Percentiles rank a stretch among this genome's conserved stretches.
phyloP scores from a whole-genome alignment of 1,140 invertebrate genomes.

The Orchesella cincta region DNA sequence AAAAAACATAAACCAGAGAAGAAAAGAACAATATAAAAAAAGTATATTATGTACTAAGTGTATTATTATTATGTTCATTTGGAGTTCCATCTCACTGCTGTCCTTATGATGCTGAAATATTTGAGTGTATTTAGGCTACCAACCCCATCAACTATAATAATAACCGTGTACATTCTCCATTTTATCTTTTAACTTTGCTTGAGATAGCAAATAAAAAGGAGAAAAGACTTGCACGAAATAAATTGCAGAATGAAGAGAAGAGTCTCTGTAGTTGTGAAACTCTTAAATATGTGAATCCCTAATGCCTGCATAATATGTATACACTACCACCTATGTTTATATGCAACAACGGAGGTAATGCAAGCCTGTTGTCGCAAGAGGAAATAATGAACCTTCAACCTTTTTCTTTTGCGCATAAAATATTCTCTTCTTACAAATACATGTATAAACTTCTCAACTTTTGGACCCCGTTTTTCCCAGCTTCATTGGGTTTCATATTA shows the following conservation, averaged over 20 bases:
- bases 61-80: background rate
- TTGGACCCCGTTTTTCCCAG: background rate
- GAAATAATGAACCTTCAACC: background rate
- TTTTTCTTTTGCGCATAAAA: background rate
- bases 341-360: no score
- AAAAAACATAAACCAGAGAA: background rate
- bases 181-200: background rate
- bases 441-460: no score
- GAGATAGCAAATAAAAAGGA: background rate
- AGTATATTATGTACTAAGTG: background rate
- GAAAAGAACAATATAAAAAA: background rate
- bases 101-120: background rate
- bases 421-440: background rate
- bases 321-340: no score
- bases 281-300: no score
- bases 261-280: no score
- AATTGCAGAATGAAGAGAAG: no score
- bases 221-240: no score
- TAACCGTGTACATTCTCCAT: background rate
- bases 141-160: background rate
- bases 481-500: background rate
- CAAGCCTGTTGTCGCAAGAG: no score
- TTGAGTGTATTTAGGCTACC: background rate
- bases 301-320: no score
- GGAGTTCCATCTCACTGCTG: background rate